phyloP scores from a whole-genome alignment of 2,113 vertebrate genomes.

The Scophthalmus maximus region DNA sequence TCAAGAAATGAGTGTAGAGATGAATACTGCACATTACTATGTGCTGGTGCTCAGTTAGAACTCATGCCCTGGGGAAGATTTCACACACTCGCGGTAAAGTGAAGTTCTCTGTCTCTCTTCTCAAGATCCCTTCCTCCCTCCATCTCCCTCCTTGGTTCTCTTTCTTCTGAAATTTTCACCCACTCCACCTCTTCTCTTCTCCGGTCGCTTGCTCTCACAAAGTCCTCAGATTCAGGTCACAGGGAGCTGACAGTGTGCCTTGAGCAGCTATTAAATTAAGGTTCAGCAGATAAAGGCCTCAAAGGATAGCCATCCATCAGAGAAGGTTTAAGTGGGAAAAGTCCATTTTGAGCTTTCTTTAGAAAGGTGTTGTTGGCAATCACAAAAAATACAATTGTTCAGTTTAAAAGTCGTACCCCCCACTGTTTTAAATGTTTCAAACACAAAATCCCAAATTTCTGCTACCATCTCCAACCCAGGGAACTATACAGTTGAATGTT shows the following conservation, averaged over 20 bases:
- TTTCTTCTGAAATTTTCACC: conserved; percentile 45
- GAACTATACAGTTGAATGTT: conserved; percentile 64
- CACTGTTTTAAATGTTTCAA: conserved; percentile 43
- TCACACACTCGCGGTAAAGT: conserved; percentile 60
- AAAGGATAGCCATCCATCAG: conserved; percentile 67
- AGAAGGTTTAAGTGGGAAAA: conserved; percentile 54
- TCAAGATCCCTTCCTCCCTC: conserved; percentile 2
- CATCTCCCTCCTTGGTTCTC: conserved; percentile 17
- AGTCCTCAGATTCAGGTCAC: conserved; percentile 74
- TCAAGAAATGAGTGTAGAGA: conserved; percentile 46
- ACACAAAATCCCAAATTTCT: conserved; percentile 50
- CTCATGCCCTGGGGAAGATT: conserved; percentile 59
- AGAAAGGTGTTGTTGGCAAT: conserved; percentile 40
- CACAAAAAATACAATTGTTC: conserved; percentile 38
- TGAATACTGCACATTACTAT: conserved; percentile 52
- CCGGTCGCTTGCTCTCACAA: conserved; percentile 42
- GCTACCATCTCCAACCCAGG: conserved; percentile 43
- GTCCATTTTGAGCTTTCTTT: conserved; percentile 55
- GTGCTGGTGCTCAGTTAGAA: conserved; percentile 58
- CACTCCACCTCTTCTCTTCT: conserved; percentile 43
- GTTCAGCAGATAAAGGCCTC: conserved; percentile 70
- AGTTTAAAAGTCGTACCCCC: conserved; percentile 52
- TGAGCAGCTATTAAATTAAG: conserved; percentile 77
- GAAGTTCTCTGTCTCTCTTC: conserved; percentile 42
- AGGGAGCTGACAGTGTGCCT: conserved; percentile 67